A percentile compares a stretch with the other conserved stretches of the same genome.
These are phyloP conservation scores for Dicrostonyx torquatus DNA, from an alignment of 2,797 vertebrate genomes.

Conservation along the genomic window DNA sequence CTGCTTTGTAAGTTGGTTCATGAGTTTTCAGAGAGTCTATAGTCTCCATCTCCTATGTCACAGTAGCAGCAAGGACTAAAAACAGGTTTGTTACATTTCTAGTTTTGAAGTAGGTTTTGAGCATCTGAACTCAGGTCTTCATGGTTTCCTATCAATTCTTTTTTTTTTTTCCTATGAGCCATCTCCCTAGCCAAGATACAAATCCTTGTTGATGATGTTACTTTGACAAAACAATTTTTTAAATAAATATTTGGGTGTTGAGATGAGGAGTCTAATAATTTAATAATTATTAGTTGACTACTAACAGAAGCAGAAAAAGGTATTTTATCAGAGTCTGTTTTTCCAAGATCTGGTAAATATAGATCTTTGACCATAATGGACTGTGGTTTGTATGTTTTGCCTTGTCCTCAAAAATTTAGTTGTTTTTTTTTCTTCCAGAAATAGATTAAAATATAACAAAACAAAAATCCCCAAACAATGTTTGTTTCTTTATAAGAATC, in stretches of 20 bases:
- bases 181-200: not conserved
- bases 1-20: not conserved
- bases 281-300: not conserved
- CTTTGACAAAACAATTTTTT: not conserved
- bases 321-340: not conserved
- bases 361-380: not conserved
- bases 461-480: not conserved
- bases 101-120: not conserved
- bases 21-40: not conserved
- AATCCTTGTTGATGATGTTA: not conserved
- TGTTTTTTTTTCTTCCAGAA: not conserved
- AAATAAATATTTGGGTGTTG: not conserved
- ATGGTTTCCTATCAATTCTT: not conserved
- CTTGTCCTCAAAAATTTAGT: not conserved
- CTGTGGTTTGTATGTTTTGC: not conserved
- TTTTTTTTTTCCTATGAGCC: not conserved
- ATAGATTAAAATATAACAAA: not conserved
- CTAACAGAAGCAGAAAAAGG: accelerated
- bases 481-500: conserved; percentile 21
- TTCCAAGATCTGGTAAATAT: not conserved
- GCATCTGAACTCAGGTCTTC: not conserved
- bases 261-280: not conserved
- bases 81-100: not conserved
- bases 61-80: not conserved
- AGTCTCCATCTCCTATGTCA: not conserved